Percentiles rank a stretch among this genome's conserved stretches.
Evolutionary conservation across 2,113 vertebrate species (phyloP).

Genomic region (Sapajus apella): DNA sequence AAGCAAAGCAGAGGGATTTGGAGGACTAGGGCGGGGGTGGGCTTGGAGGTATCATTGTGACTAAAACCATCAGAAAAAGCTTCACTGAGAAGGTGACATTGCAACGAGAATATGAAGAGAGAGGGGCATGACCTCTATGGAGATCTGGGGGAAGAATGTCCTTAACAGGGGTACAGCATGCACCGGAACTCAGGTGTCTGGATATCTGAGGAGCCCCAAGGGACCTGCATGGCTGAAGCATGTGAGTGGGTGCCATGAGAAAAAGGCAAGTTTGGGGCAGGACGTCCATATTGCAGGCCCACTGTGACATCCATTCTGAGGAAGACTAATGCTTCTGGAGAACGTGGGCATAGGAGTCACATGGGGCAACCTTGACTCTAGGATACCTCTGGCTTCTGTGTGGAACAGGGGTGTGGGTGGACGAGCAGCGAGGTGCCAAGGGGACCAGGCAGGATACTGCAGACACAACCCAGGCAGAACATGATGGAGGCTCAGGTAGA

Average conservation of each 20-base stretch:
- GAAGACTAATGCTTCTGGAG: neutral
- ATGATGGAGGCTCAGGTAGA: fast-evolving
- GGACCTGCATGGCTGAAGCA: fast-evolving
- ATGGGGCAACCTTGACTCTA: neutral
- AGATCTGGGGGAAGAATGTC: neutral
- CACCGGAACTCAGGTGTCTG: fast-evolving
- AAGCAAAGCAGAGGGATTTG: neutral
- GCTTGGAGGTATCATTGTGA: neutral
- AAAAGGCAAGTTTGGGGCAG: neutral
- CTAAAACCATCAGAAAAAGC: neutral
- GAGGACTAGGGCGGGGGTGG: neutral
- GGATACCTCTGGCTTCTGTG: neutral
- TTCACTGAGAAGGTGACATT: neutral
- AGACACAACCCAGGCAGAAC: neutral
- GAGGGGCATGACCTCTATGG: neutral
- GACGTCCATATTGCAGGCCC: neutral
- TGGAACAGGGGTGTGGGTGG: neutral
- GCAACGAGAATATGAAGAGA: neutral
- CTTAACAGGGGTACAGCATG: fast-evolving
- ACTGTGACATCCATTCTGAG: neutral
- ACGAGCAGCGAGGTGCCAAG: neutral
- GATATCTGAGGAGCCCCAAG: neutral
- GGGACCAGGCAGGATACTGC: neutral
- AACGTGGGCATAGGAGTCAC: neutral
- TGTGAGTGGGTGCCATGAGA: too few relatives aligned